A percentile compares a stretch with the other conserved stretches of the same genome.
phyloP scores from a whole-genome alignment of 2,888 invertebrate genomes.

The Rhingia campestris region DNA sequence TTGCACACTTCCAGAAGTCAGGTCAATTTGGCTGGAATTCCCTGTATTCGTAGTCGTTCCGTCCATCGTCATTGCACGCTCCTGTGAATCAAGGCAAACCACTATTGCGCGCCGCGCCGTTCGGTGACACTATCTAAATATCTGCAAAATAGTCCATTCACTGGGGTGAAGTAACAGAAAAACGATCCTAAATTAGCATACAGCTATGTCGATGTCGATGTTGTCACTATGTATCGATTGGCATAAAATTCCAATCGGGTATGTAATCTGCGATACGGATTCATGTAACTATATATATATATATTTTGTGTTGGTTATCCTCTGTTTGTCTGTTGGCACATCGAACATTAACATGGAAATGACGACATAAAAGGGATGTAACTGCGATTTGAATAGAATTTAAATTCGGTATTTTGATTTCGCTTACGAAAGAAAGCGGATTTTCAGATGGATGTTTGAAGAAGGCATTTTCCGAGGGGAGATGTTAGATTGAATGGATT shows the following conservation, averaged over 20 bases:
- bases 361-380: slow-evolving; percentile 64
- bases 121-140: slow-evolving; percentile 62
- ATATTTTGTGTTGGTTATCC: neutral
- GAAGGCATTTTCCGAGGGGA: slow-evolving; percentile 1
- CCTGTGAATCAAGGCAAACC: slow-evolving; percentile 26
- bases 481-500: slow-evolving; percentile 1
- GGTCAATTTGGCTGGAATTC: slow-evolving; percentile 58
- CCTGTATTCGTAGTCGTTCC: slow-evolving; percentile 34
- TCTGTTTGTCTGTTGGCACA: slow-evolving; percentile 28
- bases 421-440: slow-evolving; percentile 30
- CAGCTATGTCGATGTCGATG: slow-evolving; percentile 33
- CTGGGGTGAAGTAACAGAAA: slow-evolving; percentile 53
- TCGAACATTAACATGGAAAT: slow-evolving; percentile 64
- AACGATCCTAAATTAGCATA: slow-evolving; percentile 67
- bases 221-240: slow-evolving; percentile 67
- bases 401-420: slow-evolving; percentile 59
- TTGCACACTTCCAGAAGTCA: slow-evolving; percentile 47
- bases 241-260: slow-evolving; percentile 67
- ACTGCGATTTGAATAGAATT: slow-evolving; percentile 67
- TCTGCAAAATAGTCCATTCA: slow-evolving; percentile 63
- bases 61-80: slow-evolving; percentile 12
- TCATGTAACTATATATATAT: slow-evolving; percentile 23
- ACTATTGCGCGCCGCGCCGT: neutral
- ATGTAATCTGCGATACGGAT: slow-evolving; percentile 56
- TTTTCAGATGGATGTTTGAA: slow-evolving; percentile 27